Conservation (phyloP, 2,113 vertebrate species). For the Eleginops maclovinus region DNA sequence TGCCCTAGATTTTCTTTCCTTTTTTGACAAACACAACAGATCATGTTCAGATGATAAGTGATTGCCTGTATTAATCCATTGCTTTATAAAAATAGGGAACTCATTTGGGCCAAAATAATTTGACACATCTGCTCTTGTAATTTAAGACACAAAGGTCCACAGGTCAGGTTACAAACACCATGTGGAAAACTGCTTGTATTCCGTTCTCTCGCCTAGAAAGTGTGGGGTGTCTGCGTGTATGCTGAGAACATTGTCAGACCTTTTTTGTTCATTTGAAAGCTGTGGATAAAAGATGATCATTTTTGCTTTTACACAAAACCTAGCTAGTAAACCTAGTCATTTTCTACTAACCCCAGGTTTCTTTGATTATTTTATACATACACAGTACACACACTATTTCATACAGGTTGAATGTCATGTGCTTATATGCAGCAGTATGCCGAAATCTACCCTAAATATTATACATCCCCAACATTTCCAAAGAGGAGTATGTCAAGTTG, state of each 20-base stretch:
- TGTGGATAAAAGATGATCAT: neutral
- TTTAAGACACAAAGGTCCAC: neutral
- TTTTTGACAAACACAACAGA: too few species aligned
- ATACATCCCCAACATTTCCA: too few species aligned
- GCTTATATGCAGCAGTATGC: neutral
- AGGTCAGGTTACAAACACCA: too few species aligned
- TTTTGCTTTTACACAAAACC: neutral
- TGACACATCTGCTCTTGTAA: neutral
- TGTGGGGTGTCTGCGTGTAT: too few species aligned
- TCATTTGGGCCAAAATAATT: neutral
- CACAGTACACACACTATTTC: neutral
- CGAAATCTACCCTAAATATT: neutral
- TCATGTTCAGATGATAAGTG: neutral
- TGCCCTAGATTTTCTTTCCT: too few species aligned
- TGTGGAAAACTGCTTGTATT: neutral
- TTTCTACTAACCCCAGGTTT: neutral
- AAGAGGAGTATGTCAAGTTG: neutral
- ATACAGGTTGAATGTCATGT: neutral
- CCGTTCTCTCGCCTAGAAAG: neutral
- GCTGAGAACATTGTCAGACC: too few species aligned
- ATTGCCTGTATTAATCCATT: neutral
- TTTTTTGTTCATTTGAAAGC: too few species aligned
- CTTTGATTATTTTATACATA: neutral
- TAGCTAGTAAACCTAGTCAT: neutral
- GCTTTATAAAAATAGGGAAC: neutral